Evolutionary conservation across 2,888 invertebrate genomes (phyloP).

Genomic region (Erebia aethiops): DNA sequence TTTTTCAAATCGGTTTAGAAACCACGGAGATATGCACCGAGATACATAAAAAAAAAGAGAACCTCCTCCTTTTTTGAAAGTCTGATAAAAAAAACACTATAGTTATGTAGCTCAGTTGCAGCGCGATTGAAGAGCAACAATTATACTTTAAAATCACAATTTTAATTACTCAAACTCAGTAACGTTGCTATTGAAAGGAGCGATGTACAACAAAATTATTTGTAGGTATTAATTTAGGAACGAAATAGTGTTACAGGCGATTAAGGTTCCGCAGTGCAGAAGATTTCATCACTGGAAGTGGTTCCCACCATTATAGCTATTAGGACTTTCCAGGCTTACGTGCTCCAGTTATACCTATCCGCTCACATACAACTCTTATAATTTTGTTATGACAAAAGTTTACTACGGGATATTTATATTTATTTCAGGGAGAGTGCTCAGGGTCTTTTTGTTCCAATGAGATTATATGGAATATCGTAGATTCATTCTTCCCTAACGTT

Average conservation of each 20-base stretch:
- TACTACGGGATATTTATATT: background rate
- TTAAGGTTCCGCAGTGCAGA: constrained; percentile 26
- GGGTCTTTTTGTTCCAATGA: background rate
- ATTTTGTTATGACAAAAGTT: constrained; percentile 15
- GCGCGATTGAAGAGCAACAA: too few relatives aligned
- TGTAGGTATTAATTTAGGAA: constrained; percentile 15
- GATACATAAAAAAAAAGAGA: too few relatives aligned
- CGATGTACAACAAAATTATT: constrained; percentile 1
- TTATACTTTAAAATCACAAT: too few relatives aligned
- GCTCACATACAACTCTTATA: constrained; percentile 17
- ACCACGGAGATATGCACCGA: too few relatives aligned
- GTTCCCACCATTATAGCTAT: constrained; percentile 32
- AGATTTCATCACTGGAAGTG: constrained; percentile 42
- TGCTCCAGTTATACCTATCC: constrained; percentile 12
- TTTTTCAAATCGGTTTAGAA: too few relatives aligned
- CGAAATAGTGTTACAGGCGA: constrained; percentile 22
- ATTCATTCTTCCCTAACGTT: background rate
- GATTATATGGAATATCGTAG: constrained; percentile 7
- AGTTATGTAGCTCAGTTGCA: too few relatives aligned
- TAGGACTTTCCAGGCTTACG: constrained; percentile 22
- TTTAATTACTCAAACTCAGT: background rate
- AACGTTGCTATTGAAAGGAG: background rate
- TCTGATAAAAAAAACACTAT: too few relatives aligned
- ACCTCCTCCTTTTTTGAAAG: too few relatives aligned
- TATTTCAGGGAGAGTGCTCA: background rate